Percentiles rank a stretch among this genome's conserved stretches.
These are phyloP conservation scores for Disparrhopalites patrizii DNA, from an alignment of 2,888 invertebrate species.

Conservation along the genomic window DNA sequence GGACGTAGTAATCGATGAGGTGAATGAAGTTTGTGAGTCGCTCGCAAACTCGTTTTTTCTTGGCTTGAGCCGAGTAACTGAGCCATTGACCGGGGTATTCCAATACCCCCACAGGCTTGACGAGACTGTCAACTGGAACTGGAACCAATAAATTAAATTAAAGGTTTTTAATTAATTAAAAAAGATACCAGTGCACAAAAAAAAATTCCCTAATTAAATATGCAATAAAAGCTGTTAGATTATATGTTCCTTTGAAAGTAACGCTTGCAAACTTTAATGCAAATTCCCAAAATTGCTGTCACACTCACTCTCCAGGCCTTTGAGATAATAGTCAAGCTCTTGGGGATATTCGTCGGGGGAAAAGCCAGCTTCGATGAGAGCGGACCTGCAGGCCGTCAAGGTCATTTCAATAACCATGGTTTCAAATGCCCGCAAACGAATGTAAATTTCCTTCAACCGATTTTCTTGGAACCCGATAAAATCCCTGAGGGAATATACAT, in stretches of 20 bases:
- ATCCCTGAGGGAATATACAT: conserved; percentile 35
- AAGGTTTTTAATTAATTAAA: no score
- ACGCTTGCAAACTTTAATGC: not conserved
- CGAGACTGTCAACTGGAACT: conserved; percentile 28
- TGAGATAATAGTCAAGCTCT: conserved; percentile 44
- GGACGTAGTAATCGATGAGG: conserved; percentile 66
- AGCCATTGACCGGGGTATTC: conserved; percentile 59
- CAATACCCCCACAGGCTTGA: conserved; percentile 49
- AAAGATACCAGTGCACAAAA: no score
- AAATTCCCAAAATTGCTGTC: no score
- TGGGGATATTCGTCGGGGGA: conserved; percentile 63
- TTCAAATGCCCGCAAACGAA: conserved; percentile 50
- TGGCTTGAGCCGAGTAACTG: conserved; percentile 82
- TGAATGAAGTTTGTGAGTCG: conserved; percentile 71
- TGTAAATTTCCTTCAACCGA: conserved; percentile 49
- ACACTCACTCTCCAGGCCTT: conserved; percentile 32
- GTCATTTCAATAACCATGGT: conserved; percentile 57
- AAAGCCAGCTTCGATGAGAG: conserved; percentile 71
- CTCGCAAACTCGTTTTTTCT: conserved; percentile 74
- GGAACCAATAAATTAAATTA: no score
- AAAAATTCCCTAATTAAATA: no score
- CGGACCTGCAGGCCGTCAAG: conserved; percentile 68
- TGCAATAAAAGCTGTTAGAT: no score
- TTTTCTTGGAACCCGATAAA: conserved; percentile 33
- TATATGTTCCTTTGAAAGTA: not conserved